phyloP scores from a whole-genome alignment of 2,888 invertebrate genomes.

The Apomyelois bistriatella region DNA sequence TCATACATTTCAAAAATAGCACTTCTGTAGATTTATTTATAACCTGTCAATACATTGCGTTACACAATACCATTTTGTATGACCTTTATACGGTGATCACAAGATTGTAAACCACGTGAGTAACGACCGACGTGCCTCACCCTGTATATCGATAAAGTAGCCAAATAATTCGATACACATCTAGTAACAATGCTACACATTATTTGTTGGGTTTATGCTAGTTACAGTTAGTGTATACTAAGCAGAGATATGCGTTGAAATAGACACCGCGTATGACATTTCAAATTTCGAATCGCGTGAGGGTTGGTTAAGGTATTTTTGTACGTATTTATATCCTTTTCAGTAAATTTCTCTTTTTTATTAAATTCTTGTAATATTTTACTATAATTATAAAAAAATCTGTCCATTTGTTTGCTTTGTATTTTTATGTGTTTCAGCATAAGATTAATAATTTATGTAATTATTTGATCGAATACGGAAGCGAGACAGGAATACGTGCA shows the following conservation, averaged over 20 bases:
- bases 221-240: neutral
- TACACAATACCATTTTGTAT: neutral
- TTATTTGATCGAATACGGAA: too few species aligned
- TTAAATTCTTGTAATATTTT: too few species aligned
- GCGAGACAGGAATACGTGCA: too few species aligned
- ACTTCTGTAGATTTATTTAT: neutral
- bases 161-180: slow-evolving; percentile 8
- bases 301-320: too few species aligned
- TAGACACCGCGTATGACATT: neutral
- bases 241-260: neutral
- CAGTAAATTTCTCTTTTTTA: too few species aligned
- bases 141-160: slow-evolving; percentile 3
- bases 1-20: too few species aligned
- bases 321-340: too few species aligned
- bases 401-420: too few species aligned
- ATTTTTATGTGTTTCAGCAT: too few species aligned
- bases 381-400: too few species aligned
- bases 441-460: too few species aligned
- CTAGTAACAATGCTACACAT: slow-evolving; percentile 3
- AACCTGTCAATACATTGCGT: neutral
- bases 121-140: neutral
- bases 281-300: too few species aligned
- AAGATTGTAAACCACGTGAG: slow-evolving; percentile 1
- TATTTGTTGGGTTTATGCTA: neutral
- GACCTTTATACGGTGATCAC: slow-evolving; percentile 4